Conservation (phyloP, 2,113 vertebrate genomes). For the Hippocampus barbouri region DNA sequence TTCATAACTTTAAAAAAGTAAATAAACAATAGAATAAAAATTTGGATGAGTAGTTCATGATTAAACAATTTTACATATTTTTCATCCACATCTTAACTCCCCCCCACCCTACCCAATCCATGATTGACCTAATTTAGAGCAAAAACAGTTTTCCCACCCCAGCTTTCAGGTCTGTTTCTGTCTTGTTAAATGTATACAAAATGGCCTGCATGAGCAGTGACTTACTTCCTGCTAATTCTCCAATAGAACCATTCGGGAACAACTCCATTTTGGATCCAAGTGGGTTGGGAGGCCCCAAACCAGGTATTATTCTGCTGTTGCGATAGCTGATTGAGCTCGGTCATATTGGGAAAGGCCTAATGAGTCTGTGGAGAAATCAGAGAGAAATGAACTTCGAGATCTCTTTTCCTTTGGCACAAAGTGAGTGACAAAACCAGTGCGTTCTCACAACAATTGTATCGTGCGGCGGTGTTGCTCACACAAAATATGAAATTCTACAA, state of each 20-base stretch:
- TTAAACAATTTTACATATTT: too few species aligned
- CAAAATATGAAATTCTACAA: neutral
- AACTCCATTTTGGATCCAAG: constrained; percentile 50
- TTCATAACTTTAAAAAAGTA: too few species aligned
- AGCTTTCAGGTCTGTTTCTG: too few species aligned
- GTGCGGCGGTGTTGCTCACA: too few species aligned
- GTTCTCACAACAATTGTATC: too few species aligned
- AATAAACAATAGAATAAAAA: too few species aligned
- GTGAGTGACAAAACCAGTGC: too few species aligned
- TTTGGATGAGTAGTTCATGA: too few species aligned
- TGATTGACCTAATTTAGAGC: neutral
- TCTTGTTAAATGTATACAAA: neutral
- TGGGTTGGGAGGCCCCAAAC: constrained; percentile 71
- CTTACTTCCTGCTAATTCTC: constrained; percentile 79
- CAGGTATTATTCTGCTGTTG: constrained; percentile 49
- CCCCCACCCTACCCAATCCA: neutral
- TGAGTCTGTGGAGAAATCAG: neutral
- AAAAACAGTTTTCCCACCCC: too few species aligned
- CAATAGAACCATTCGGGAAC: constrained; percentile 82
- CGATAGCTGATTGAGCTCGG: constrained; percentile 41
- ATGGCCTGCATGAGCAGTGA: neutral
- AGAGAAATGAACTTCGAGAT: neutral
- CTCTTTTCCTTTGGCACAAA: neutral
- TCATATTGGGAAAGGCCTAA: constrained; percentile 14
- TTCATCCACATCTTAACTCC: too few species aligned